Evolutionary conservation across 2,888 invertebrate genomes (phyloP), one percentile per base, ranked within the genome.

Genomic region (Coecobrya sp.): DNA sequence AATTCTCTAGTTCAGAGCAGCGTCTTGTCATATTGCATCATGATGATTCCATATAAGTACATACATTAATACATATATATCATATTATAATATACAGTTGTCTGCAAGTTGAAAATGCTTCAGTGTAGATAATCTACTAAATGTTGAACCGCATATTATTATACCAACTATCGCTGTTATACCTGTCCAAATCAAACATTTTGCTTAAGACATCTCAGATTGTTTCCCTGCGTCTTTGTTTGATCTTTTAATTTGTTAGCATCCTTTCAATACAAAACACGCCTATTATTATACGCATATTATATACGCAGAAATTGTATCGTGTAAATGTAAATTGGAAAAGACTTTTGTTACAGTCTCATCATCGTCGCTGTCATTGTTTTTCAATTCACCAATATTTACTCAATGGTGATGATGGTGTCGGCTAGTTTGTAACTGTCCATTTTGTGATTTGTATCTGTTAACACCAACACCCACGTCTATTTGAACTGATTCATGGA

Each of bases 401-500:
- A 55, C 79, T 79, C 52, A n/a, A 42, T 19, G 70, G n/a, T 36
- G 70, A 42, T 70, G n/a, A 36, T 79, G 76, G 25, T 76, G 79
- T 52, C 79, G 52, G 79, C 52, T 16, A 30, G 52, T 79, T 79
- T 52, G 25, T 52, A 52, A 52, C 27, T 52, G 79, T 52, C n/a
- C 16, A n/a, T 79, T n/a, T 42, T 49, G 25, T 27, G 19, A 79
- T n/a, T 79, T 79, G 52, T 79, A 52, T 7, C 27, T 79, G 49
- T 79, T 49, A 49, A 13, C 79, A 79, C 52, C 25, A 49, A 25
- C 79, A 79, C 79, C 79, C 79, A 79, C 79, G 52, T 79, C 13
- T 52, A 52, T 52, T 79, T 49, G 49, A n/a, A 62, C 30, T 25
- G 65, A 79, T 79, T 79, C 79, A 79, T 49, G 79, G 79, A 79